Evolutionary conservation across 1,140 invertebrate species (phyloP).

Genomic region (Lucilia sericata): DNA sequence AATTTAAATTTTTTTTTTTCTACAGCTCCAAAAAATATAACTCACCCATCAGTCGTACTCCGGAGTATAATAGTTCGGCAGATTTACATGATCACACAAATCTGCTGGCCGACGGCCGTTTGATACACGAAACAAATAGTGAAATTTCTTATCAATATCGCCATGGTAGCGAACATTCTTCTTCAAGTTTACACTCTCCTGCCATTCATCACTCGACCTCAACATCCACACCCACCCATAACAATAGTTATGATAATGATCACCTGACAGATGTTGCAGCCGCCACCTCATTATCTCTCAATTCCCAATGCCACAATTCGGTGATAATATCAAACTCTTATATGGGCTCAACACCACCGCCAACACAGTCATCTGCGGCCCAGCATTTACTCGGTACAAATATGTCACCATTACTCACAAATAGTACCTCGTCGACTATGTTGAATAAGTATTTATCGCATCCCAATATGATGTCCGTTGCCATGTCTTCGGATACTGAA

Average conservation of each 20-base stretch:
- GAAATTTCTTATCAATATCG: conserved; percentile 58
- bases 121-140: conserved; percentile 59
- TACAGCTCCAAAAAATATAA: conserved; percentile 60
- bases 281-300: not conserved
- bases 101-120: conserved; percentile 54
- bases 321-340: conserved; percentile 52
- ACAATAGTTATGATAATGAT: conserved; percentile 31
- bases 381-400: conserved; percentile 60
- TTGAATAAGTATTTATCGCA: conserved; percentile 65
- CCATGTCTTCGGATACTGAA: conserved; percentile 50
- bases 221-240: conserved; percentile 41
- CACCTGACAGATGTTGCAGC: not conserved
- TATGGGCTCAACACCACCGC: conserved; percentile 52
- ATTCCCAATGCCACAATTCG: conserved; percentile 38
- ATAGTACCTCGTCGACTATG: conserved; percentile 53
- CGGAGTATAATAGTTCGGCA: conserved; percentile 58
- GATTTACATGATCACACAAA: conserved; percentile 59
- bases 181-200: conserved; percentile 63
- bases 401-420: conserved; percentile 55
- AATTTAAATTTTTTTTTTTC: conserved; percentile 46
- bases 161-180: conserved; percentile 64
- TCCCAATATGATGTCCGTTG: conserved; percentile 57
- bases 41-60: conserved; percentile 56
- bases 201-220: conserved; percentile 57
- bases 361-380: conserved; percentile 52